phyloP scores from a whole-genome alignment of 2,797 vertebrate species.

The Mergus octosetaceus region DNA sequence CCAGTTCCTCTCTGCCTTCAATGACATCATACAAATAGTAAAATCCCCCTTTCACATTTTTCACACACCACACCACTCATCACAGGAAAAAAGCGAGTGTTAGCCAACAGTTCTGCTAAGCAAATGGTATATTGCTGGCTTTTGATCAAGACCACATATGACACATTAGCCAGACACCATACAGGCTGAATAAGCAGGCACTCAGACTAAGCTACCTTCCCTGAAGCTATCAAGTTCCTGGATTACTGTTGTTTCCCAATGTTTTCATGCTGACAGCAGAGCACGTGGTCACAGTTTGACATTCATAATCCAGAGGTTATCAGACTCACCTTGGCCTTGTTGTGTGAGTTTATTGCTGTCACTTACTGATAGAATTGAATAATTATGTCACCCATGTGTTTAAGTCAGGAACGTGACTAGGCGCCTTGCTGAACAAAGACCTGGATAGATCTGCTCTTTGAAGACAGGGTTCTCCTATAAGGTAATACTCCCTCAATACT shows the following conservation, averaged over 20 bases:
- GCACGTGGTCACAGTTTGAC: not conserved
- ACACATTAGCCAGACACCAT: not conserved
- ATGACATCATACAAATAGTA: rapidly evolving
- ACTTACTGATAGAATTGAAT: not conserved
- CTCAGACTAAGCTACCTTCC: not conserved
- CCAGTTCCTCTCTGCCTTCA: not conserved
- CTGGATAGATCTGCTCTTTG: not conserved
- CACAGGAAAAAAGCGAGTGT: not conserved
- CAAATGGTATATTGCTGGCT: not conserved
- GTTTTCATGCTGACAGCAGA: not conserved
- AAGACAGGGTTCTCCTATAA: not conserved
- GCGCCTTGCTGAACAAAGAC: not conserved
- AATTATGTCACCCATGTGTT: not conserved
- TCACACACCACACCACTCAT: not conserved
- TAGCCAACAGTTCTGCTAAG: not conserved
- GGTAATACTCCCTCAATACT: not conserved
- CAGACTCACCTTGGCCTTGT: not conserved
- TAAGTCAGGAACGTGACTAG: not conserved
- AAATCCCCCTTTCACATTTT: not conserved
- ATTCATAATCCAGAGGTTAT: not conserved
- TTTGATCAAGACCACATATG: not conserved
- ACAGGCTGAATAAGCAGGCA: not conserved
- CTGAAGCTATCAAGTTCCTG: not conserved
- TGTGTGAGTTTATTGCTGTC: not conserved
- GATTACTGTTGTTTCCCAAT: not conserved